Evolutionary conservation across 1,140 invertebrate species (phyloP), one percentile per base, ranked within the genome.

Genomic region (Dermatophagoides farinae): DNA sequence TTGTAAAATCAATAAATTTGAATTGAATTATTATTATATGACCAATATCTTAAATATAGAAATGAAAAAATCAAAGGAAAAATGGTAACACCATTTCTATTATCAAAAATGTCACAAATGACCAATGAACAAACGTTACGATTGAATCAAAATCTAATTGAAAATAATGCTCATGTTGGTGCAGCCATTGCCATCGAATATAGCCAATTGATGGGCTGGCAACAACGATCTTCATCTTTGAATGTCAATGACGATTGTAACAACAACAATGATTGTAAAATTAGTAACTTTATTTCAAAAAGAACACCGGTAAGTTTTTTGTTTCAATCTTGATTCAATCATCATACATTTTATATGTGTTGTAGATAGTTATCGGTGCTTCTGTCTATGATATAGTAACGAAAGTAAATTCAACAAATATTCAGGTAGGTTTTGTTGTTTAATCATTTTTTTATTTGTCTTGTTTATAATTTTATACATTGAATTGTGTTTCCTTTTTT

Each of bases 41-140:
- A n/a, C n/a, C n/a, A n/a, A n/a, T n/a, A n/a, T n/a, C n/a, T n/a
- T 31, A 31, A 31, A 31, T 4, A 31, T 31, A 31, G 31, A 31
- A 2, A 31, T 4, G 78, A 50, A 62, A 75, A 76, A n/a, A 78
- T 96, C 23, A 68, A 64, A 16, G 91, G 91, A 4, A 92, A 91
- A 73, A 78, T 86, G 66, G 80, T 97, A 10, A 97, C 93, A 0
- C 95, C 95, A 1, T 97, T 85, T 73, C 73, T 98, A 16, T 73
- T 97, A 16, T 72, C 79, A 16, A 74, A 80, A 68, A 80, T 97
- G 11, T 78, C 81, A 59, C 72, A 82, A 67, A 74, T 86, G 6
- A 95, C 90, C 0, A 68, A 74, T 14, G 90, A 89, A 49, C 76
- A 75, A 64, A 92, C 90, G 10, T 74, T 97, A 16, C 63, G 74